Evolutionary conservation across 1,140 invertebrate species (phyloP).

Genomic region (Diachasma alloeum): DNA sequence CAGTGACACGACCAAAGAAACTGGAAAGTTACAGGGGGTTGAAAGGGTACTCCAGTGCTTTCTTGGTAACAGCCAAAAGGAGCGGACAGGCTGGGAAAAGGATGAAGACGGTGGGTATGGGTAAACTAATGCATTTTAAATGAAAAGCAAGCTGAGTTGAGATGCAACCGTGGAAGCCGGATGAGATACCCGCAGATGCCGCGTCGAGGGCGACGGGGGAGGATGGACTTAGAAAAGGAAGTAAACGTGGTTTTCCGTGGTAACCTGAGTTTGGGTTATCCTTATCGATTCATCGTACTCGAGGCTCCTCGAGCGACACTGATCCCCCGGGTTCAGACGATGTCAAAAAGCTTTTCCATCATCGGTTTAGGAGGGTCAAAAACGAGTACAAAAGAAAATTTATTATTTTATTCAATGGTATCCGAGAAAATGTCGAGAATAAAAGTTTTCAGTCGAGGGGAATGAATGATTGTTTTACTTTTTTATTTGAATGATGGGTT

Average conservation of each 20-base stretch:
- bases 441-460: background rate
- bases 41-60: background rate
- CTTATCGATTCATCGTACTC: constrained; percentile 24
- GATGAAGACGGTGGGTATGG: constrained; percentile 18
- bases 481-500: background rate
- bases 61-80: constrained; percentile 14
- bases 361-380: background rate
- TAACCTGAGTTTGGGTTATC: constrained; percentile 21
- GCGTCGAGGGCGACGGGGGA: background rate
- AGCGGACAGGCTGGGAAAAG: background rate
- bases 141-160: constrained; percentile 30
- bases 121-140: constrained; percentile 42
- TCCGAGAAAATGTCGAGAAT: background rate
- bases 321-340: background rate
- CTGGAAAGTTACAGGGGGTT: background rate
- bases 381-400: background rate
- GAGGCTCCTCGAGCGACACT: background rate
- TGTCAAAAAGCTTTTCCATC: constrained; percentile 10
- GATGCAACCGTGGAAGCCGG: constrained; percentile 11
- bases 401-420: background rate
- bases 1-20: constrained; percentile 22
- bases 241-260: constrained; percentile 14
- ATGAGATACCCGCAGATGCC: constrained; percentile 9
- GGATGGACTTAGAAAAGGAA: background rate
- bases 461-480: background rate